phyloP scores from a whole-genome alignment of 2,888 invertebrate genomes.

The Drosophila leonis region DNA sequence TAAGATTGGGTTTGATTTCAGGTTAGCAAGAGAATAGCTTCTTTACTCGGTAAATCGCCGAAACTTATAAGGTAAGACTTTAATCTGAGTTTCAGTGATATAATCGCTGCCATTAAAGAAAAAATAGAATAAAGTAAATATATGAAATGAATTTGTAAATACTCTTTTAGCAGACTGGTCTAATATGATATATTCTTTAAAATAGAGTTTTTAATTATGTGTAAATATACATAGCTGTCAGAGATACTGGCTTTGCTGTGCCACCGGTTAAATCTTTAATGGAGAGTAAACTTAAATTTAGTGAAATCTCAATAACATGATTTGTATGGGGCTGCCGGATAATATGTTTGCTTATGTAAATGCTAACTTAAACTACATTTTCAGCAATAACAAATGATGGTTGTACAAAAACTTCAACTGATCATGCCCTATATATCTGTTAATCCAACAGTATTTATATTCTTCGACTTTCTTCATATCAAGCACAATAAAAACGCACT shows the following conservation, averaged over 20 bases:
- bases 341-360: no score
- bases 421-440: not conserved
- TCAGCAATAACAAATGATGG: no score
- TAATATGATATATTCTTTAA: not conserved
- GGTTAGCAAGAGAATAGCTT: not conserved
- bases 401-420: not conserved
- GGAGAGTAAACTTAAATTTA: no score
- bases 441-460: not conserved
- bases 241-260: no score
- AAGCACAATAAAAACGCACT: not conserved
- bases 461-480: not conserved
- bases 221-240: not conserved
- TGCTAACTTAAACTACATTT: no score
- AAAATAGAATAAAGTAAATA: no score
- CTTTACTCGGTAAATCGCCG: not conserved
- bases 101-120: slow-evolving; percentile 1
- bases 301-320: no score
- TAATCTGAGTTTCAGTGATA: slow-evolving; percentile 15
- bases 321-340: no score
- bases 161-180: not conserved
- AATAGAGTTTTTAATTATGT: not conserved
- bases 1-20: not conserved
- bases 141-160: not conserved
- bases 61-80: slow-evolving; percentile 19
- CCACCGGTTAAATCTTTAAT: no score